phyloP scores from a whole-genome alignment of 2,797 vertebrate genomes.

The Triplophysa yarkandensis region DNA sequence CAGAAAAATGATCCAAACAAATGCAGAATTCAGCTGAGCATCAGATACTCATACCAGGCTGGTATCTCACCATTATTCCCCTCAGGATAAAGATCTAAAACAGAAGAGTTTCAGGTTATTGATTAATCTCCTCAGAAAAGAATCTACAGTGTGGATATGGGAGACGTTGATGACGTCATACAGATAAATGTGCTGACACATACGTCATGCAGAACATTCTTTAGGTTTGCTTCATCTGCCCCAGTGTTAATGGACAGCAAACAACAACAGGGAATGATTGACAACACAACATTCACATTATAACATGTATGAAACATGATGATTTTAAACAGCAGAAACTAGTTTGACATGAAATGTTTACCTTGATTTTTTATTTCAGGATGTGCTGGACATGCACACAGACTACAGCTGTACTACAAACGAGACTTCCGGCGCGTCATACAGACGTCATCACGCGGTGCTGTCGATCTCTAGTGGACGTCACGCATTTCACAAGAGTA shows the following conservation, averaged over 20 bases:
- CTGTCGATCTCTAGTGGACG: no score
- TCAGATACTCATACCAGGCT: neutral
- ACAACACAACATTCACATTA: no score
- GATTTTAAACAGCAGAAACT: no score
- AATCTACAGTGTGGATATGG: neutral
- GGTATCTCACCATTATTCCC: slow-evolving; percentile 41
- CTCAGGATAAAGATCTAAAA: slow-evolving; percentile 11
- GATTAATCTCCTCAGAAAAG: neutral
- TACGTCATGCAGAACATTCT: no score
- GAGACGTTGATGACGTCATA: neutral
- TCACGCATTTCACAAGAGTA: no score
- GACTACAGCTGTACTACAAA: slow-evolving; percentile 2
- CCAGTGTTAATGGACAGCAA: no score
- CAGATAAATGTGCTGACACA: no score
- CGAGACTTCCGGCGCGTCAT: slow-evolving; percentile 5
- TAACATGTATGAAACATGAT: no score
- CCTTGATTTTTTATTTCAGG: neutral
- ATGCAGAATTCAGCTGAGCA: slow-evolving; percentile 65
- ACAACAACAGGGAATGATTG: no score
- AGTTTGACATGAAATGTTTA: neutral
- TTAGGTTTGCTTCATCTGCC: no score
- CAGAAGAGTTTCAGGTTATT: slow-evolving; percentile 6
- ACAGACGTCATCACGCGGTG: neutral
- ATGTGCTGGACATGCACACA: neutral
- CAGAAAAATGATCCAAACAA: no score